A percentile compares a stretch with the other conserved stretches of the same genome.
phyloP scores from a whole-genome alignment of 2,888 invertebrate species.

The Cryptocephalus moraei region DNA sequence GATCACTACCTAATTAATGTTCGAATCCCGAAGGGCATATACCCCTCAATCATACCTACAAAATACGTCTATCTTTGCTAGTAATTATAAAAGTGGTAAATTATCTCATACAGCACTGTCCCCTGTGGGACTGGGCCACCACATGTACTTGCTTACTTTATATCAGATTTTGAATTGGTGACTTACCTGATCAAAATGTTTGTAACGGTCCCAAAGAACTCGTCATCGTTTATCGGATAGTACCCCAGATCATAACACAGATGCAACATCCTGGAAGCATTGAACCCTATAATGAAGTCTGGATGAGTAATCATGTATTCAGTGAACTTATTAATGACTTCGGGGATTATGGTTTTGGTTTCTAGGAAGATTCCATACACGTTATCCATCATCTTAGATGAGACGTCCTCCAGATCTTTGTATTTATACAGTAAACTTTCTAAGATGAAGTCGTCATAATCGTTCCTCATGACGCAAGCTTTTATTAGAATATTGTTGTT shows the following conservation, averaged over 20 bases:
- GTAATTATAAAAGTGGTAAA: too few species aligned
- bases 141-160: too few species aligned
- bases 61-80: too few species aligned
- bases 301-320: slow-evolving; percentile 38
- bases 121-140: too few species aligned
- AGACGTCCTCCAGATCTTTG: slow-evolving; percentile 28
- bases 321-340: slow-evolving; percentile 39
- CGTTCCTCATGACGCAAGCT: slow-evolving; percentile 29
- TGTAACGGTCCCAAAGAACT: slow-evolving; percentile 34
- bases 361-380: slow-evolving; percentile 35
- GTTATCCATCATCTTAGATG: slow-evolving; percentile 40
- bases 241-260: slow-evolving; percentile 44
- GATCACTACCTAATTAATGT: too few species aligned
- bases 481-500: slow-evolving; percentile 17
- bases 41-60: too few species aligned
- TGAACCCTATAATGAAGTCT: slow-evolving; percentile 40
- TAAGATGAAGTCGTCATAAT: slow-evolving; percentile 26
- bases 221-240: slow-evolving; percentile 33
- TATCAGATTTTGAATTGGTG: background rate
- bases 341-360: slow-evolving; percentile 37
- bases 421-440: slow-evolving; percentile 34
- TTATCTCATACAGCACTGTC: too few species aligned
- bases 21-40: too few species aligned
- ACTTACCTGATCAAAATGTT: slow-evolving; percentile 40
- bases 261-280: slow-evolving; percentile 41